Evolutionary conservation across 2,888 invertebrate genomes (phyloP).

Genomic region (Chalcis sispes): DNA sequence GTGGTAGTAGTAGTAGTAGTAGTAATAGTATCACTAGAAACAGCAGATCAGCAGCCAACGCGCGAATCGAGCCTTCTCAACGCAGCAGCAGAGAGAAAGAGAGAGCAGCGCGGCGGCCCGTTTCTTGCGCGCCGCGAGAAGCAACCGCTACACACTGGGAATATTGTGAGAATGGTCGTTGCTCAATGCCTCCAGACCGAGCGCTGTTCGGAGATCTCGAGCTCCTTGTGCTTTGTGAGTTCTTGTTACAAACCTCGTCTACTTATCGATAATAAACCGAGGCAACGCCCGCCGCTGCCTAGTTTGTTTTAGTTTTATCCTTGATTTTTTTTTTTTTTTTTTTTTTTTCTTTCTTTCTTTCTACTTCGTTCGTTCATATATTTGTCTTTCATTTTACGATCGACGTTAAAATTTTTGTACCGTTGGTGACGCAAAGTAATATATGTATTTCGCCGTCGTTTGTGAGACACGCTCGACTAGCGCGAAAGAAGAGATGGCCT

Average conservation of each 20-base stretch:
- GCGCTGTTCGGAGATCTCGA: slow-evolving; percentile 58
- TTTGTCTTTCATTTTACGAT: too few species aligned
- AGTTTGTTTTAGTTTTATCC: neutral
- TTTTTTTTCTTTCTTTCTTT: neutral
- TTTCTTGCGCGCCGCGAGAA: slow-evolving; percentile 5
- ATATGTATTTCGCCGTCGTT: too few species aligned
- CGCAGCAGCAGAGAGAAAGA: neutral
- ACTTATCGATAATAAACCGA: neutral
- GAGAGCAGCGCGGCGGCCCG: neutral
- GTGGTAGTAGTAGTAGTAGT: neutral
- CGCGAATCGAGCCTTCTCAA: neutral
- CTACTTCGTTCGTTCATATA: neutral
- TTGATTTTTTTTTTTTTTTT: neutral
- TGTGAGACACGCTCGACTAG: too few species aligned
- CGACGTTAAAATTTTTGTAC: too few species aligned
- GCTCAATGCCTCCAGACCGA: slow-evolving; percentile 59
- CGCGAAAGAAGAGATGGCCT: too few species aligned
- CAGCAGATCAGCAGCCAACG: neutral
- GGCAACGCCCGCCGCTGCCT: neutral
- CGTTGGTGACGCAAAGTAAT: too few species aligned
- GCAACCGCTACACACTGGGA: neutral
- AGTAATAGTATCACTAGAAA: slow-evolving; percentile 1
- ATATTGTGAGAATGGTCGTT: slow-evolving; percentile 55
- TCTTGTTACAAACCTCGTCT: too few species aligned
- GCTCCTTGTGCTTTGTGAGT: slow-evolving; percentile 58